Conservation (phyloP, 2,797 vertebrate genomes). For the Phalloptychus januarius region DNA sequence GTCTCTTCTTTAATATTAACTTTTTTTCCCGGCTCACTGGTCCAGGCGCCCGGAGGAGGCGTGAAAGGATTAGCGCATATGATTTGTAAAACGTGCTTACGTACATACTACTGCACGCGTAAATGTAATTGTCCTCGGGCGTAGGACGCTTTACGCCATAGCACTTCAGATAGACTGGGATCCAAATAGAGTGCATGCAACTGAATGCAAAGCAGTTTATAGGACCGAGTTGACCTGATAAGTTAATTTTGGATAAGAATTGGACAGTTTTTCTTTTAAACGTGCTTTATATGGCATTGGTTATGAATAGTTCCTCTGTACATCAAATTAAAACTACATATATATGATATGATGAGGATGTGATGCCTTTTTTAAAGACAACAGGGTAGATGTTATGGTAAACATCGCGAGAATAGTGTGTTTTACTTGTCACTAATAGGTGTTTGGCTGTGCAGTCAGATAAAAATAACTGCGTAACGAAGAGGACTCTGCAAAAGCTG, state of each 20-base stretch:
- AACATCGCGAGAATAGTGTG: not conserved
- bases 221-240: not conserved
- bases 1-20: slow-evolving; percentile 44
- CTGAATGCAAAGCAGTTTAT: not conserved
- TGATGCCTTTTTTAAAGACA: not conserved
- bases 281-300: not conserved
- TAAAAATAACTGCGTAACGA: not conserved
- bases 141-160: slow-evolving; percentile 45
- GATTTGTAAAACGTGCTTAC: slow-evolving; percentile 76
- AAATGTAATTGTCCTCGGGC: slow-evolving; percentile 57
- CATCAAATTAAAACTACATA: not conserved
- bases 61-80: slow-evolving; percentile 59
- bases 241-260: not conserved
- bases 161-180: not conserved
- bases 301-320: not conserved
- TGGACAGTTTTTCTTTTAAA: not conserved
- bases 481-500: not conserved
- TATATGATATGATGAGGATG: not conserved
- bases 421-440: not conserved
- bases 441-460: not conserved
- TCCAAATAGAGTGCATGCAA: not conserved
- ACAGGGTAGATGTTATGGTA: not conserved
- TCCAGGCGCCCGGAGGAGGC: slow-evolving; percentile 33
- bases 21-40: slow-evolving; percentile 15
- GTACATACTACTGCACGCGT: slow-evolving; percentile 52